phyloP scores from a whole-genome alignment of 2,113 vertebrate species.

The Eurystomus gularis region DNA sequence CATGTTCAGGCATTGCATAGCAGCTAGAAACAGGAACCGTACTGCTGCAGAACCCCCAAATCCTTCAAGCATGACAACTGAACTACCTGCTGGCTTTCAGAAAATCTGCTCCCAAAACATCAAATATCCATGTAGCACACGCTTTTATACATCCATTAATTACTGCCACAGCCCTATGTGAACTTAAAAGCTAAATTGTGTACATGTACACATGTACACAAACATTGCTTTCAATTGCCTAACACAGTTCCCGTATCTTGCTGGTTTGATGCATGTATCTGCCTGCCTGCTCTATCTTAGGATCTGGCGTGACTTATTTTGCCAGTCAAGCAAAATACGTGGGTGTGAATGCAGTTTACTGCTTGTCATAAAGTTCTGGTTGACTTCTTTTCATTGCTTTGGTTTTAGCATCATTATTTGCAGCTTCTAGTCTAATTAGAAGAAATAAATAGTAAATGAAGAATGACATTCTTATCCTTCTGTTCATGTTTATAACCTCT shows the following conservation, averaged over 20 bases:
- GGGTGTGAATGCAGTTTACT: background rate
- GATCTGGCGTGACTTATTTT: background rate
- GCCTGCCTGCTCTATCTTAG: background rate
- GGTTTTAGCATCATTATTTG: background rate
- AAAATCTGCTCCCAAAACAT: background rate
- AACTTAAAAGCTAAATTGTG: background rate
- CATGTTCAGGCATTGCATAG: background rate
- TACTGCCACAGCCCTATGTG: background rate
- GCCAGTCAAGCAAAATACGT: background rate
- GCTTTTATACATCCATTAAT: background rate
- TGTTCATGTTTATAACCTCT: background rate
- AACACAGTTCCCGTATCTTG: background rate
- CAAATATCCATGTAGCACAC: fast-evolving
- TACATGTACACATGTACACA: background rate
- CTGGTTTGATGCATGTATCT: background rate
- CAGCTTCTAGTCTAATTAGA: background rate
- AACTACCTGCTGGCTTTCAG: background rate
- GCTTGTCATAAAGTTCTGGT: background rate
- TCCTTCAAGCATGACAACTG: background rate
- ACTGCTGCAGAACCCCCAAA: background rate
- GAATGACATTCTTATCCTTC: background rate
- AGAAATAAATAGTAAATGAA: background rate
- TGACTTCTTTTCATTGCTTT: background rate
- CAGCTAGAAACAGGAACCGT: background rate
- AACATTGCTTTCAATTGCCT: background rate